Evolutionary conservation across 2,113 vertebrate species (phyloP).

Genomic region (Tringa solitaria): DNA sequence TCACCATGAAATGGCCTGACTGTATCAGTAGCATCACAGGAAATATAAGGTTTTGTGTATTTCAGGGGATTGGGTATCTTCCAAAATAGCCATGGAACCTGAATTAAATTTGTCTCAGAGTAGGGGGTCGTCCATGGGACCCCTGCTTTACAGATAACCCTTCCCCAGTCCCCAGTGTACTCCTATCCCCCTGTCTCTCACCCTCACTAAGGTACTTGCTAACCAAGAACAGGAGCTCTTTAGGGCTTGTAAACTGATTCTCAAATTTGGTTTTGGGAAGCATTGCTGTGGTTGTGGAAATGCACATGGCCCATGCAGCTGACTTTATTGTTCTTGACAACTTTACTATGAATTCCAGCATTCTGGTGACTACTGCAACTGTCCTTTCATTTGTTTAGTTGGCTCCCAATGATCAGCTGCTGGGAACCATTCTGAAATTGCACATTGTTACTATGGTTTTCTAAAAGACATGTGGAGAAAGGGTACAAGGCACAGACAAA

Average conservation of each 20-base stretch:
- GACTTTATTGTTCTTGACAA: not conserved
- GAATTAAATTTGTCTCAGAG: not conserved
- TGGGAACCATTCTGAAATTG: constrained; percentile 11
- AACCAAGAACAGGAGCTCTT: not conserved
- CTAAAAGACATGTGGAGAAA: not conserved
- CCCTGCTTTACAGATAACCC: not conserved
- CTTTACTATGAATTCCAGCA: not conserved
- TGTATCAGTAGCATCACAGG: not conserved
- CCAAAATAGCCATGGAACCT: not conserved
- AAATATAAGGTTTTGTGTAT: not conserved
- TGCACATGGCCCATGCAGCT: not conserved
- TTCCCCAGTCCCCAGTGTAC: not conserved
- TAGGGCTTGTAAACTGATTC: not conserved
- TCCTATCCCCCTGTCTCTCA: not conserved
- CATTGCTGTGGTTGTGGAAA: not conserved
- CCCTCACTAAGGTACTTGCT: not conserved
- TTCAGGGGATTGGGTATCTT: not conserved
- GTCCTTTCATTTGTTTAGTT: not conserved
- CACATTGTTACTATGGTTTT: constrained; percentile 37
- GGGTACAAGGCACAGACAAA: constrained; percentile 1
- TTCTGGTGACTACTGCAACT: not conserved
- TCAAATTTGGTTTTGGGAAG: not conserved
- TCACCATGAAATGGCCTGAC: not conserved
- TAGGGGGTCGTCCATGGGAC: not conserved
- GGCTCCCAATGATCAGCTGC: not conserved